A percentile compares a stretch with the other conserved stretches of the same genome.
phyloP scores from a whole-genome alignment of 2,888 invertebrate species.

The Cosmia trapezina region DNA sequence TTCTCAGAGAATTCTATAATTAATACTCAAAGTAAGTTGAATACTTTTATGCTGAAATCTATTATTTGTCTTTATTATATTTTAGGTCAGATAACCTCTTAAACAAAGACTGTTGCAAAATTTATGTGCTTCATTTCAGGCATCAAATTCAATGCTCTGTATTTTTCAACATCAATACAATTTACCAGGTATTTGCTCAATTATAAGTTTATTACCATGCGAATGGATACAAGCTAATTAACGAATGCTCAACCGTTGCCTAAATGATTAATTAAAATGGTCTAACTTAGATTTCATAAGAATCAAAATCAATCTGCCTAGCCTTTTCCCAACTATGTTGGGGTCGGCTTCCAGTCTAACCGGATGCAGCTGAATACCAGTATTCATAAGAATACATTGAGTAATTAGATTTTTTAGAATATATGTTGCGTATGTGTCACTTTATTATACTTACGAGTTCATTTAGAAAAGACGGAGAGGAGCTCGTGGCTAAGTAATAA shows the following conservation, averaged over 20 bases:
- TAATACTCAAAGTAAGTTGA: constrained; percentile 77
- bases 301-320: too few species aligned
- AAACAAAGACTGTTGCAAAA: constrained; percentile 17
- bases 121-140: constrained; percentile 18
- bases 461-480: background rate
- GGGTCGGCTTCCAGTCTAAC: too few species aligned
- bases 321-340: too few species aligned
- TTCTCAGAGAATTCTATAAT: constrained; percentile 72
- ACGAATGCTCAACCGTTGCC: constrained; percentile 29
- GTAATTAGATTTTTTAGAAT: constrained; percentile 14
- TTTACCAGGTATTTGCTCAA: constrained; percentile 35
- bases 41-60: background rate
- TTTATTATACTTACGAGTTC: too few species aligned
- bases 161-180: constrained; percentile 43
- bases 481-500: too few species aligned
- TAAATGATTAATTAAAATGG: constrained; percentile 42
- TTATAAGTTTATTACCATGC: constrained; percentile 30
- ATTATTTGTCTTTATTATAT: constrained; percentile 14
- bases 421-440: constrained; percentile 20
- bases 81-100: constrained; percentile 7
- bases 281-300: constrained; percentile 37
- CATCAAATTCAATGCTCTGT: background rate
- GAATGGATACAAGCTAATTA: constrained; percentile 45
- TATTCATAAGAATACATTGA: constrained; percentile 29
- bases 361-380: too few species aligned